Evolutionary conservation across 2,888 invertebrate species (phyloP), one percentile per base, ranked within the genome.

Genomic region (Taphrorychus bicolor): DNA sequence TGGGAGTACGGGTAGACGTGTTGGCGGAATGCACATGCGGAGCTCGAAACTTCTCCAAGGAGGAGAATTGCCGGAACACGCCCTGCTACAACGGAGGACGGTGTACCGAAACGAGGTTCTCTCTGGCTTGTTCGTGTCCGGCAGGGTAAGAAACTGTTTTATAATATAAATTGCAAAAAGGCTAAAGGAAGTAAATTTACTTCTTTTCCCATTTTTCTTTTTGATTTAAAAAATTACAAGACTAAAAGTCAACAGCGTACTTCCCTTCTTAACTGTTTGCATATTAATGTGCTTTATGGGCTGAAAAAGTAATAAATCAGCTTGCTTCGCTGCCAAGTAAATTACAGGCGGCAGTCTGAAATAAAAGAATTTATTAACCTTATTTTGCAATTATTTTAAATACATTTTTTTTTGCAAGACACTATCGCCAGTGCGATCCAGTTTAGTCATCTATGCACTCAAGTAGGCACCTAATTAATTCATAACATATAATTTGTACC

Each of bases 1-100:
- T 99, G 24, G 98, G 98, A 9, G 96, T 99, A 0, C 87, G 97
- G 63, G 95, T 98, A 0, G 95, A 94, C 80, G 93, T 97, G 0
- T 85, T 94, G 72, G 93, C 97, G 0, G 94, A 95, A 79, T 98
- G 97, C 78, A 94, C 94, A 14, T 97, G 97, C 79, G 95, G 95
- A 4, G 95, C 97, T 0, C 86, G 97, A 61, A 95, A 96, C 82
- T 98, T 97, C 82, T 91, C 91, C 70, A 93, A 94, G 79, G 90
- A 92, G 59, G 93, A 94, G 82, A 91, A 94, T 2, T 98, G 98
- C 79, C 88, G 93, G 62, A 92, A 89, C 72, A 94, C 91, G 59
- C 93, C 94, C 9, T 98, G 98, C 80, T 93, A 94, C 79, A 99
- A 99, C 82, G 97, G 97, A 19, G 99, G 99, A 3, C 89, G 96